A percentile compares a stretch with the other conserved stretches of the same genome.
Evolutionary conservation across 1,140 invertebrate genomes (phyloP).

Genomic region (Bombus consobrinus): DNA sequence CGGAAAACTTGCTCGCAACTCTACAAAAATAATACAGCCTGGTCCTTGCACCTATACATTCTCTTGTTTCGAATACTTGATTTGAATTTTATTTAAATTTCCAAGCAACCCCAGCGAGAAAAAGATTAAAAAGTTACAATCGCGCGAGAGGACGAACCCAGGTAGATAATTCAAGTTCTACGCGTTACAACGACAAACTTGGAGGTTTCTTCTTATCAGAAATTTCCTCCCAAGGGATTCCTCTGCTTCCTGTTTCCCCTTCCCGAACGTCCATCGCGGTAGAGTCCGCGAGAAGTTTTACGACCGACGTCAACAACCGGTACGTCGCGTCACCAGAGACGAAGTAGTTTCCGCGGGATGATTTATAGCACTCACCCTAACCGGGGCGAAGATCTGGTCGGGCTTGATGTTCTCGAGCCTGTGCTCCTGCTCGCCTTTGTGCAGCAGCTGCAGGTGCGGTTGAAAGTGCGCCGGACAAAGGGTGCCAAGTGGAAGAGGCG

Average conservation of each 20-base stretch:
- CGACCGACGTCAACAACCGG: background rate
- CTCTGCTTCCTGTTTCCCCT: background rate
- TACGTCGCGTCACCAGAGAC: background rate
- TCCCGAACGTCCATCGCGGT: no score
- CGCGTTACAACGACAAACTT: no score
- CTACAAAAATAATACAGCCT: background rate
- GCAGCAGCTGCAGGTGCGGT: constrained; percentile 80
- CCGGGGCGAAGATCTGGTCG: constrained; percentile 80
- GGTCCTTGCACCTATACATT: background rate
- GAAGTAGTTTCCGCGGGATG: constrained; percentile 22
- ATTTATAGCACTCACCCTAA: constrained; percentile 76
- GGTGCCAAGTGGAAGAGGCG: constrained; percentile 78
- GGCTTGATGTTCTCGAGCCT: constrained; percentile 78
- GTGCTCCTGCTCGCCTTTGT: constrained; percentile 77
- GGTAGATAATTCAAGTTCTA: no score
- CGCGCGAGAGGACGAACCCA: no score
- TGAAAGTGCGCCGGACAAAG: constrained; percentile 81
- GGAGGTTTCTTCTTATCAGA: background rate
- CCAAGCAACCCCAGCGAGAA: background rate
- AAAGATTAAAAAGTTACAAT: background rate
- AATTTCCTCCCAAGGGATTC: background rate
- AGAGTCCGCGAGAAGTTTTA: constrained; percentile 21
- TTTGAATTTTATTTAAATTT: background rate
- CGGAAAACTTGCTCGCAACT: constrained; percentile 1
- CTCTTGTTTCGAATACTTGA: background rate